Conservation (phyloP, 2,797 vertebrate species). For the Botia kubotai region DNA sequence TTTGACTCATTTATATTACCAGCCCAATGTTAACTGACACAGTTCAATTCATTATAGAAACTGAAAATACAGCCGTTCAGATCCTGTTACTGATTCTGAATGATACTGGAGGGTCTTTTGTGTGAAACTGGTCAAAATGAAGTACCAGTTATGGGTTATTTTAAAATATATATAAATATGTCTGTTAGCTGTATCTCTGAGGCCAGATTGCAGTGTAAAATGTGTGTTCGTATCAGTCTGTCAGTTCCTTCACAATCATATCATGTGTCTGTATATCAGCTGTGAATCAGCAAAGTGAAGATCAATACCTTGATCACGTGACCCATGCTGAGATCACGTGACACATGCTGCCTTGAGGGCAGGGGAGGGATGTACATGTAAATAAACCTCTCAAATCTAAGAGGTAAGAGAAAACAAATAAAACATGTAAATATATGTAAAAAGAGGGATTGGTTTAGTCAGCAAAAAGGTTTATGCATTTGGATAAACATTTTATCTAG, state of each 20-base stretch:
- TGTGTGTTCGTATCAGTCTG: slow-evolving; percentile 4
- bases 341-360: no score
- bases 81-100: background rate
- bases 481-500: no score
- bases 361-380: no score
- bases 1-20: slow-evolving; percentile 47
- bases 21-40: background rate
- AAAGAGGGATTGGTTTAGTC: no score
- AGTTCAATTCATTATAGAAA: background rate
- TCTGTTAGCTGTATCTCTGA: background rate
- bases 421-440: no score
- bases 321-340: background rate
- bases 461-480: no score
- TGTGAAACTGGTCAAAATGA: background rate
- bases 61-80: background rate
- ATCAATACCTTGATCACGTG: slow-evolving; percentile 29
- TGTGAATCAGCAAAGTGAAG: slow-evolving; percentile 3
- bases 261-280: slow-evolving; percentile 22
- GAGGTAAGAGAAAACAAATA: no score
- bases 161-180: background rate
- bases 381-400: no score
- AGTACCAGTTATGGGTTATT: background rate
- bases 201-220: background rate
- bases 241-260: background rate
- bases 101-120: background rate